phyloP scores from a whole-genome alignment of 2,113 vertebrate species.

The Macaca mulatta region DNA sequence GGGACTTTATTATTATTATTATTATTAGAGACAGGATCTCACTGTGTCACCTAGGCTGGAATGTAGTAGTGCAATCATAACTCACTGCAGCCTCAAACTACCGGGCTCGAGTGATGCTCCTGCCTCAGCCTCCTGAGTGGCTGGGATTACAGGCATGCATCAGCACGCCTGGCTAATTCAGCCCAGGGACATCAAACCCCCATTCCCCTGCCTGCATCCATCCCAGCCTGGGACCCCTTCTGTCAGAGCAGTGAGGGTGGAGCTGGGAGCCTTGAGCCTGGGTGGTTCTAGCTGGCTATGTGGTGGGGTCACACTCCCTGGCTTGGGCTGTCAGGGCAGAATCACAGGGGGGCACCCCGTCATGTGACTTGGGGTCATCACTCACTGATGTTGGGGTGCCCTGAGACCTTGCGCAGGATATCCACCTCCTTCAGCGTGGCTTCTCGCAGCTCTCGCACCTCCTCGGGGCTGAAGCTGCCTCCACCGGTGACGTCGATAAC shows the following conservation, averaged over 20 bases:
- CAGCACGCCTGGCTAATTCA: too few relatives aligned
- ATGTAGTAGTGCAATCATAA: too few relatives aligned
- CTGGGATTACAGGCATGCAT: too few relatives aligned
- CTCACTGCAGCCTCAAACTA: too few relatives aligned
- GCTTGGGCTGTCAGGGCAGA: neutral
- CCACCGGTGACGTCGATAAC: constrained; percentile 95
- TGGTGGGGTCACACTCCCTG: neutral
- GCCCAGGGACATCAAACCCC: neutral
- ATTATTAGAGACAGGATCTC: too few relatives aligned
- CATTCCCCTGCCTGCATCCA: neutral
- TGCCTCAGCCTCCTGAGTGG: too few relatives aligned
- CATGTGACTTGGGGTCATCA: neutral
- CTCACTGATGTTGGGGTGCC: constrained; percentile 95
- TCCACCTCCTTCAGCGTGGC: constrained; percentile 95
- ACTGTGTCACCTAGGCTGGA: too few relatives aligned
- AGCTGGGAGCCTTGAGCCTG: neutral
- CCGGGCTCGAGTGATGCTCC: too few relatives aligned
- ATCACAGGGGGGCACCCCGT: rapidly evolving
- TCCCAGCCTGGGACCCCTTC: neutral
- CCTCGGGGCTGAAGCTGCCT: constrained; percentile 89
- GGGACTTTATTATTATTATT: neutral
- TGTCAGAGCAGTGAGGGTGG: neutral
- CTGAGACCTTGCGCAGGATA: constrained; percentile 94
- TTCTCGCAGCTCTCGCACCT: constrained; percentile 91
- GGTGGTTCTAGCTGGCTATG: neutral